These are phyloP conservation scores for Rhynchomys soricoides DNA, from an alignment of 2,113 vertebrate species.

Conservation along the genomic window DNA sequence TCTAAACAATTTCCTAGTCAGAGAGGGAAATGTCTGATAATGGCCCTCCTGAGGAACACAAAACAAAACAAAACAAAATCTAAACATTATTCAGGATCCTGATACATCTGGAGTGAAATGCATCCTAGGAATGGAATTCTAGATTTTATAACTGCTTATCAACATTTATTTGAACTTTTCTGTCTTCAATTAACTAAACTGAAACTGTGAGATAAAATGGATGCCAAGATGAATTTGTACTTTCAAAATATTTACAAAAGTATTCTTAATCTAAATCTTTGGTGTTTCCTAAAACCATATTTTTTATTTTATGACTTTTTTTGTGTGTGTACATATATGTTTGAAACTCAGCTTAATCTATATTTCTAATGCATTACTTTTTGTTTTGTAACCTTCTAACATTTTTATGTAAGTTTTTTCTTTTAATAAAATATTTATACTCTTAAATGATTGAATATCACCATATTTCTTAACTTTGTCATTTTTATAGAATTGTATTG, in stretches of 20 bases:
- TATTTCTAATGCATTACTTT: neutral
- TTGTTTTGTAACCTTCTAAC: neutral
- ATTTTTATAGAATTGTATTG: neutral
- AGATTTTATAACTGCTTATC: neutral
- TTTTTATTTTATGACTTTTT: neutral
- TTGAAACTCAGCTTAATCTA: neutral
- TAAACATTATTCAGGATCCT: neutral
- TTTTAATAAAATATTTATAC: neutral
- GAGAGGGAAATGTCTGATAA: neutral
- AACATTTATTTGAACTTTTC: neutral
- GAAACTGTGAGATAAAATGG: neutral
- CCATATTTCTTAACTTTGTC: neutral
- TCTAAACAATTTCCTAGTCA: neutral
- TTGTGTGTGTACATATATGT: neutral
- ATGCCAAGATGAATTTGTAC: neutral
- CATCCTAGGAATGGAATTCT: neutral
- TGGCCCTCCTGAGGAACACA: neutral
- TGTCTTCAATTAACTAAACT: slow-evolving; percentile 23
- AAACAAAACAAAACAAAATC: too few species aligned
- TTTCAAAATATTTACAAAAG: neutral
- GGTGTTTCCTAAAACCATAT: neutral
- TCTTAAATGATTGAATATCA: neutral
- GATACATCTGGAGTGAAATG: slow-evolving; percentile 2
- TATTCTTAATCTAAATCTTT: neutral
- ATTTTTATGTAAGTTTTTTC: neutral